A percentile compares a stretch with the other conserved stretches of the same genome.
These are phyloP conservation scores for Apostichopus leukothele DNA, from an alignment of 53 echinoderm and acorn worm genomes.

Conservation along the genomic window DNA sequence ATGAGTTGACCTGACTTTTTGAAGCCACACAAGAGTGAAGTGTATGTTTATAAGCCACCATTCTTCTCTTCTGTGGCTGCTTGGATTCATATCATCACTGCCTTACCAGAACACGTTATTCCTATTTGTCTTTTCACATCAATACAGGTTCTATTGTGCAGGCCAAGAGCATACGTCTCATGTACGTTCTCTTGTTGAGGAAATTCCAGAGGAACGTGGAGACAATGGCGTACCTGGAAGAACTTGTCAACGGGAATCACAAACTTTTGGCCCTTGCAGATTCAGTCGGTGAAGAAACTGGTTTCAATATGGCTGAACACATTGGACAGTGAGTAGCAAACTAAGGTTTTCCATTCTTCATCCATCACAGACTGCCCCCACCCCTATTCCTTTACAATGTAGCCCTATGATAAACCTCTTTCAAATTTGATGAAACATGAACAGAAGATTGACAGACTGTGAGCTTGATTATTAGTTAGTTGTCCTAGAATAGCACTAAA, in stretches of 20 bases:
- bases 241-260: slow-evolving; percentile 71
- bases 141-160: slow-evolving; percentile 7
- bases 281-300: background rate
- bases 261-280: slow-evolving; percentile 62
- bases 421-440: too few relatives aligned
- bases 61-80: too few relatives aligned
- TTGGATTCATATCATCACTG: too few relatives aligned
- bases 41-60: too few relatives aligned
- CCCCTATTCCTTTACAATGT: too few relatives aligned
- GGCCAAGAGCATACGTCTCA: slow-evolving; percentile 54
- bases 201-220: slow-evolving; percentile 72
- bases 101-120: too few relatives aligned
- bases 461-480: background rate
- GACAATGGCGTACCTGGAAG: slow-evolving; percentile 76
- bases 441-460: background rate
- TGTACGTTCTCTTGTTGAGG: slow-evolving; percentile 79
- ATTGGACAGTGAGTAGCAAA: slow-evolving; percentile 49
- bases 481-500: too few relatives aligned
- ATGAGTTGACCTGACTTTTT: too few relatives aligned
- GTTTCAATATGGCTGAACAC: slow-evolving; percentile 52
- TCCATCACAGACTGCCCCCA: background rate
- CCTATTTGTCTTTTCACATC: too few relatives aligned
- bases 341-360: background rate
- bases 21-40: too few relatives aligned
- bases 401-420: too few relatives aligned